phyloP scores from a whole-genome alignment of 2,113 vertebrate genomes.

The Hydrolagus affinis region DNA sequence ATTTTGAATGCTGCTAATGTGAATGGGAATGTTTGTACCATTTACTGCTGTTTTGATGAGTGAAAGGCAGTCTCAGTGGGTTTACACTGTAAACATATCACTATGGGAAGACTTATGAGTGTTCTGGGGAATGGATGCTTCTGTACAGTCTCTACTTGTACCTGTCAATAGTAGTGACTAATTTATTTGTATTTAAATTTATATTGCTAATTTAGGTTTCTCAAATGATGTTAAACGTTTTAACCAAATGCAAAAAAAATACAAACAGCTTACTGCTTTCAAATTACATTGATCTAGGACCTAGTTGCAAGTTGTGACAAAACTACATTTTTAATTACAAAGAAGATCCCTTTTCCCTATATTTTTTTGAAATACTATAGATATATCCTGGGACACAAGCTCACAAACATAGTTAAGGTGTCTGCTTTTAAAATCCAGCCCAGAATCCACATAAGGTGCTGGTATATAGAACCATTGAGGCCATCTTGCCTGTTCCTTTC shows the following conservation, averaged over 20 bases:
- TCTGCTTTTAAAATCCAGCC: too few species aligned
- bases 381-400: background rate
- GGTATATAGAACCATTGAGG: too few species aligned
- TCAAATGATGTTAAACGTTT: background rate
- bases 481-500: too few species aligned
- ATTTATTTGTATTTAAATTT: background rate
- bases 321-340: too few species aligned
- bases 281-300: background rate
- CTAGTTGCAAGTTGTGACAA: background rate
- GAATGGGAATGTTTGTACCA: background rate
- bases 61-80: background rate
- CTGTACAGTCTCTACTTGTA: background rate
- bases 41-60: background rate
- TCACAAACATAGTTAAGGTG: too few species aligned
- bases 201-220: background rate
- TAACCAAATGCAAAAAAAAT: conserved; percentile 5
- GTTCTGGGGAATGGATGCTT: background rate
- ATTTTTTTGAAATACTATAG: background rate
- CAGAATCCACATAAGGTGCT: too few species aligned
- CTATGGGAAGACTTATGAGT: background rate
- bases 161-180: background rate
- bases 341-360: background rate
- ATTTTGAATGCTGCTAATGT: background rate
- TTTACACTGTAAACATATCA: background rate
- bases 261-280: background rate